A percentile compares a stretch with the other conserved stretches of the same genome.
Conservation (phyloP, 2,797 vertebrate species). For the Falco cherrug region DNA sequence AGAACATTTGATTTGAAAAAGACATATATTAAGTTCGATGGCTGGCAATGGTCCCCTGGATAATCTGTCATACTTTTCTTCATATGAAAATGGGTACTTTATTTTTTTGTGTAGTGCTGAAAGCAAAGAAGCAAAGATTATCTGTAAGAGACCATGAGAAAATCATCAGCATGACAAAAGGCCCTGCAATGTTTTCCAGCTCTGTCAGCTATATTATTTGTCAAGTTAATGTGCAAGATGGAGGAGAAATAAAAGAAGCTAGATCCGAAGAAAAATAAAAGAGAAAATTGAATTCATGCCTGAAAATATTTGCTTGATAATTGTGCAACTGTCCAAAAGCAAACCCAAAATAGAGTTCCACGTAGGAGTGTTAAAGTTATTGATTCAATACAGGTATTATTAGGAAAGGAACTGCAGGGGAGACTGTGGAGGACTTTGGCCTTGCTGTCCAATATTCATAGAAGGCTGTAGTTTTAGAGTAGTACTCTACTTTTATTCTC, state of each 20-base stretch:
- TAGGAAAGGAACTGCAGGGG: not conserved
- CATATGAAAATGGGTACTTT: not conserved
- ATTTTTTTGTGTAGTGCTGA: not conserved
- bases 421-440: not conserved
- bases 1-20: not conserved
- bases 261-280: not conserved
- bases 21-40: not conserved
- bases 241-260: not conserved
- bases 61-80: not conserved
- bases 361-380: not conserved
- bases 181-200: not conserved
- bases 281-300: not conserved
- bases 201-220: not conserved
- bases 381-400: not conserved
- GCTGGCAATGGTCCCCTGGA: not conserved
- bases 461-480: not conserved
- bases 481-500: not conserved
- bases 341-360: not conserved
- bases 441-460: not conserved
- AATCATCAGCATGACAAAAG: not conserved
- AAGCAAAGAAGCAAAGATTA: not conserved
- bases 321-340: not conserved
- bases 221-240: not conserved
- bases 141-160: not conserved
- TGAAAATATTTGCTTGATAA: not conserved